A percentile compares a stretch with the other conserved stretches of the same genome.
phyloP scores from a whole-genome alignment of 92 coral and sea anemone species.

The Zoanthus gigantus region DNA sequence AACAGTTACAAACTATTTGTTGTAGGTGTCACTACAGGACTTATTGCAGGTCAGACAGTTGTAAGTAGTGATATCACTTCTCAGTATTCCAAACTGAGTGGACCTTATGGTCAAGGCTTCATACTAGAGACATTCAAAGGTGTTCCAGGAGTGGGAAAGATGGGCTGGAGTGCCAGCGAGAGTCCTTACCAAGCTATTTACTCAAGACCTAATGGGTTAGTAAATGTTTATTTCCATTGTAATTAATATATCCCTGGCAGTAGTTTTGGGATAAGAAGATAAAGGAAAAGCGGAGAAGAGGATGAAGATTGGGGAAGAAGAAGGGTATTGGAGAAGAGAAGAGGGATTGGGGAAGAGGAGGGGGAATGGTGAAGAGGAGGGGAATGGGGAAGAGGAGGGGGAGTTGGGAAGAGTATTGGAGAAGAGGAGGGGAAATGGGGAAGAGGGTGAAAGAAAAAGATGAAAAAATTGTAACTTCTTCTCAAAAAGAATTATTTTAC shows the following conservation, averaged over 20 bases:
- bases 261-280: neutral
- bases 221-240: neutral
- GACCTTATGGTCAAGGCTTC: slow-evolving; percentile 92
- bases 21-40: slow-evolving; percentile 64
- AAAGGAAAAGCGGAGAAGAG: neutral
- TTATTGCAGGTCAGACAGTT: slow-evolving; percentile 72
- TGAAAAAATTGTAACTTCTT: too few relatives aligned
- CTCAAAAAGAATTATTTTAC: too few relatives aligned
- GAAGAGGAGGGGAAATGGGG: too few relatives aligned
- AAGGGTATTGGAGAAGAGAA: too few relatives aligned
- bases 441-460: too few relatives aligned
- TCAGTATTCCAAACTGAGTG: slow-evolving; percentile 83
- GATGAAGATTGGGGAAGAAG: too few relatives aligned
- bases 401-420: too few relatives aligned
- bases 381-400: too few relatives aligned
- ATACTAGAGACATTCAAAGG: slow-evolving; percentile 86
- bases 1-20: neutral
- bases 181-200: slow-evolving; percentile 91
- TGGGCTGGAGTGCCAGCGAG: slow-evolving; percentile 96
- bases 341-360: too few relatives aligned
- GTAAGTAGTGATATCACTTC: slow-evolving; percentile 90
- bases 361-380: too few relatives aligned
- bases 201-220: slow-evolving; percentile 90
- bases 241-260: too few relatives aligned
- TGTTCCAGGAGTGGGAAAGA: slow-evolving; percentile 95